Conservation (phyloP, 2,797 vertebrate genomes). For the Xenopus petersii region DNA sequence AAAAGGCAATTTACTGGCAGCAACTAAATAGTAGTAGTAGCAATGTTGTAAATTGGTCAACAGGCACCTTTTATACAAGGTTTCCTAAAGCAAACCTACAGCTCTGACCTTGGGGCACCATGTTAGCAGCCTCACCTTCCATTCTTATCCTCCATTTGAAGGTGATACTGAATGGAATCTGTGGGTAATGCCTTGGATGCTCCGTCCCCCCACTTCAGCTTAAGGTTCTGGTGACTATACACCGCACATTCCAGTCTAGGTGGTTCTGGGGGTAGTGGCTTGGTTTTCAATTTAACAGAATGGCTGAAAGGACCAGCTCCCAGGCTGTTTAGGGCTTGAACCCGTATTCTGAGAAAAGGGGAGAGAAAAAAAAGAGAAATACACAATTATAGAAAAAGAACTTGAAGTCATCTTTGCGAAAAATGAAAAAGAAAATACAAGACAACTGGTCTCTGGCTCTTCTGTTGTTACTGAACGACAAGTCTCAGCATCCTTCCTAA, state of each 20-base stretch:
- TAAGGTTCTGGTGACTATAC: conserved; percentile 94
- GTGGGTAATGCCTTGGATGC: conserved; percentile 74
- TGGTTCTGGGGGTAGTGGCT: conserved; percentile 89
- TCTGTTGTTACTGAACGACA: too few species aligned
- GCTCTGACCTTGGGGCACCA: too few species aligned
- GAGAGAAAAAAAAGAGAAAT: conserved; percentile 21
- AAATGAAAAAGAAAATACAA: too few species aligned
- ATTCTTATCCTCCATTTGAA: conserved; percentile 91
- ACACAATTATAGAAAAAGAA: too few species aligned
- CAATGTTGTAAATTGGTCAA: too few species aligned
- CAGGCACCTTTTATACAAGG: too few species aligned
- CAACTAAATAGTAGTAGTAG: too few species aligned
- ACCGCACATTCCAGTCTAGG: conserved; percentile 93
- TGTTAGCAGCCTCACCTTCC: conserved; percentile 74
- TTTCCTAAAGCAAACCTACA: too few species aligned
- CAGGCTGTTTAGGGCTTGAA: conserved; percentile 94
- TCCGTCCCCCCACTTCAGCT: conserved; percentile 96
- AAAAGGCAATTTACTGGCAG: too few species aligned
- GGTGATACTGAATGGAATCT: conserved; percentile 89
- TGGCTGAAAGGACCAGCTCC: conserved; percentile 95
- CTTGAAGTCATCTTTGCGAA: too few species aligned
- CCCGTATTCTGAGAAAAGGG: conserved; percentile 78
- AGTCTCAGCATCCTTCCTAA: too few species aligned
- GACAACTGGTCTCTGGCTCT: too few species aligned
- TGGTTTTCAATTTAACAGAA: conserved; percentile 94